A percentile compares a stretch with the other conserved stretches of the same genome.
These are phyloP conservation scores for Sinocyclocheilus maitianheensis DNA, from an alignment of 2,113 vertebrate species.

Conservation along the genomic window DNA sequence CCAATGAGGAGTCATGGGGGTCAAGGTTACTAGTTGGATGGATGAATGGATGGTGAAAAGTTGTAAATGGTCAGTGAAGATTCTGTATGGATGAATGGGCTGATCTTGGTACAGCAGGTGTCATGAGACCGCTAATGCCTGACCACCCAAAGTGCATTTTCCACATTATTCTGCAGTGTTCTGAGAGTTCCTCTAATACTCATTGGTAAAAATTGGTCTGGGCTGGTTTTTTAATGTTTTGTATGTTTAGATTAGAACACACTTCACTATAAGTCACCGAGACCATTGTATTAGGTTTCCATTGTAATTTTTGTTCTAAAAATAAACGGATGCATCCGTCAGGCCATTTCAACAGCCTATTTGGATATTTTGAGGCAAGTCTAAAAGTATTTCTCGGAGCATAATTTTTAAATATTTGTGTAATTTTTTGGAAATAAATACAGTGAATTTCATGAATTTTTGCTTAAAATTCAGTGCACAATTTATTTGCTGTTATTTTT, in stretches of 20 bases:
- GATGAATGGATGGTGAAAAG: constrained; percentile 18
- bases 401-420: background rate
- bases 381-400: background rate
- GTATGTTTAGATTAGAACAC: background rate
- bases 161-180: constrained; percentile 18
- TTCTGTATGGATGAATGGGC: constrained; percentile 29
- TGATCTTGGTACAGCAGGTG: constrained; percentile 36
- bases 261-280: no score
- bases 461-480: background rate
- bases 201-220: background rate
- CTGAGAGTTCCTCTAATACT: constrained; percentile 10
- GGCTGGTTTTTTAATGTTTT: background rate
- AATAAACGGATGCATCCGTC: background rate
- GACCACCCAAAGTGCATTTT: constrained; percentile 39
- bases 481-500: background rate
- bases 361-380: background rate
- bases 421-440: background rate
- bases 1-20: background rate
- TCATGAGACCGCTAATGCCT: constrained; percentile 25
- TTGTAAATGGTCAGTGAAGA: background rate
- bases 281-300: background rate
- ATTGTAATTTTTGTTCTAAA: background rate
- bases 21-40: constrained; percentile 4
- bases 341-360: background rate
- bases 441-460: background rate